phyloP scores from a whole-genome alignment of 2,113 vertebrate species.

The Limnothrissa miodon region DNA sequence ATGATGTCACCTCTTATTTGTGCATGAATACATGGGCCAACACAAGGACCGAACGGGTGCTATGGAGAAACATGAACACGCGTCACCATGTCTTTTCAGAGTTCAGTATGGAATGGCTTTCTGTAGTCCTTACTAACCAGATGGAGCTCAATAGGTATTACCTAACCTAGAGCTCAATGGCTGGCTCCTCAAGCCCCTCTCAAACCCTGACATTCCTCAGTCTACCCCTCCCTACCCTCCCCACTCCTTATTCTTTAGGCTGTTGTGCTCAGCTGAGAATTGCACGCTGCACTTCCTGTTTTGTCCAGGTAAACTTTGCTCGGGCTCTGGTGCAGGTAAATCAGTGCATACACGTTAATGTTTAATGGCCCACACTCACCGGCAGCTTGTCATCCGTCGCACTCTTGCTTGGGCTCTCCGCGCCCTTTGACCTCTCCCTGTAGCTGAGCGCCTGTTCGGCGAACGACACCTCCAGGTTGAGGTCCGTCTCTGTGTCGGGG shows the following conservation, averaged over 20 bases:
- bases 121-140: background rate
- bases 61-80: background rate
- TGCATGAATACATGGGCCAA: background rate
- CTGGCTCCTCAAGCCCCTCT: background rate
- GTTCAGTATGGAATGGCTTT: background rate
- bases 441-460: slow-evolving; percentile 88
- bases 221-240: no score
- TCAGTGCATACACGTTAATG: slow-evolving; percentile 42
- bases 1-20: background rate
- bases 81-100: background rate
- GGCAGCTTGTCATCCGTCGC: slow-evolving; percentile 77
- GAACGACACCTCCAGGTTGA: slow-evolving; percentile 91
- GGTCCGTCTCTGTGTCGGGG: slow-evolving; percentile 73
- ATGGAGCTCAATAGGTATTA: background rate
- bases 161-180: background rate
- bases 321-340: background rate
- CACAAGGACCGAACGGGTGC: no score
- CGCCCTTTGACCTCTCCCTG: slow-evolving; percentile 71
- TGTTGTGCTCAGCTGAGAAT: background rate
- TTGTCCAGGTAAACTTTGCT: slow-evolving; percentile 37
- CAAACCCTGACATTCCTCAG: background rate
- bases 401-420: slow-evolving; percentile 53
- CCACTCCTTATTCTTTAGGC: background rate
- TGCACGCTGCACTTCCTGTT: background rate
- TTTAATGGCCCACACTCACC: slow-evolving; percentile 69